phyloP scores from a whole-genome alignment of 2,113 vertebrate species.

The Paracanthobrama guichenoti region DNA sequence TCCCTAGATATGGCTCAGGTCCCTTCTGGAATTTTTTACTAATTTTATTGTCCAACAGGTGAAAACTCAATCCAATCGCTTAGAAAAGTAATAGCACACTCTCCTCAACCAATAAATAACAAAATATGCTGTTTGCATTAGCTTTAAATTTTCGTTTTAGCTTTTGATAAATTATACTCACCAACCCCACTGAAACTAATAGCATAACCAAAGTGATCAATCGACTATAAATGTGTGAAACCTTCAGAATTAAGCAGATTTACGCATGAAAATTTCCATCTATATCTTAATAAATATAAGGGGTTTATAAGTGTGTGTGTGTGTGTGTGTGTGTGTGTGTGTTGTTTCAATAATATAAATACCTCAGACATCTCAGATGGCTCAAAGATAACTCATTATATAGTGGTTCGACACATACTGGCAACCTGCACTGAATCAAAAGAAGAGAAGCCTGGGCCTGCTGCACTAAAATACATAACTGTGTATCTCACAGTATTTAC shows the following conservation, averaged over 20 bases:
- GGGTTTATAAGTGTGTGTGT: background rate
- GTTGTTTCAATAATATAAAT: slow-evolving; percentile 2
- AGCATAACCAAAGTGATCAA: background rate
- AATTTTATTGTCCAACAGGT: background rate
- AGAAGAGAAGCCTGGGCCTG: background rate
- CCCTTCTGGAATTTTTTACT: background rate
- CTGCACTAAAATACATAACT: background rate
- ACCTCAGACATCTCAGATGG: background rate
- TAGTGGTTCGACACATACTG: background rate
- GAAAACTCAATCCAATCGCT: background rate
- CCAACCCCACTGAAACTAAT: slow-evolving; percentile 13
- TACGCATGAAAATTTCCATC: background rate
- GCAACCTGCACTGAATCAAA: background rate
- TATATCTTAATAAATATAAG: slow-evolving; percentile 22
- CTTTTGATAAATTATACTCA: background rate
- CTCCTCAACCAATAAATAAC: background rate
- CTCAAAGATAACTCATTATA: slow-evolving; percentile 15
- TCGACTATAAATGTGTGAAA: slow-evolving; percentile 6
- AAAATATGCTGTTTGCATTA: background rate
- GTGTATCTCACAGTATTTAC: background rate
- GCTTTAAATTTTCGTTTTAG: background rate
- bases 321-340: background rate
- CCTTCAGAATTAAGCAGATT: slow-evolving; percentile 10
- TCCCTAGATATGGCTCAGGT: background rate
- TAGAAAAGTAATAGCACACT: background rate